These are phyloP conservation scores for Poecilus cupreus DNA, from an alignment of 2,888 invertebrate species.

Conservation along the genomic window DNA sequence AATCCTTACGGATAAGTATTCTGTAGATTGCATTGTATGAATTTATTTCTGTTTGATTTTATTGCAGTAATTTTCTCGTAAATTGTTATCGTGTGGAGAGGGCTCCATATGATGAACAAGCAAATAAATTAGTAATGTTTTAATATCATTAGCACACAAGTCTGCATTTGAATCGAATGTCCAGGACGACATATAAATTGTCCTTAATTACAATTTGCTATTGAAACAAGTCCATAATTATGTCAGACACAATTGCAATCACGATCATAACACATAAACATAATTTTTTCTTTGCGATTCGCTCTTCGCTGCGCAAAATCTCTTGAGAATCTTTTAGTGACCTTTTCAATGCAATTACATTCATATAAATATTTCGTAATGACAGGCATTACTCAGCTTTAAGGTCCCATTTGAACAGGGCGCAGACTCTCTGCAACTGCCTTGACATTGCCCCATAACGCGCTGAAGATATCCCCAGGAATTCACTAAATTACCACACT, in stretches of 20 bases:
- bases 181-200: slow-evolving; percentile 51
- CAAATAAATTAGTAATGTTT: slow-evolving; percentile 44
- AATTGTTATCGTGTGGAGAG: slow-evolving; percentile 4
- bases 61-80: not conserved
- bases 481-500: not conserved
- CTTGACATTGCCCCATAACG: slow-evolving; percentile 26
- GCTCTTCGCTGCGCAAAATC: not conserved
- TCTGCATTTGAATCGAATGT: slow-evolving; percentile 44
- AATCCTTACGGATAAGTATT: not conserved
- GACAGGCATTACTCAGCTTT: slow-evolving; percentile 41
- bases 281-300: slow-evolving; percentile 24
- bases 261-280: slow-evolving; percentile 50
- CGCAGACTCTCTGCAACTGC: not conserved
- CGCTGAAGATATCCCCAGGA: not conserved
- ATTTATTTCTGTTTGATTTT: not conserved
- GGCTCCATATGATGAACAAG: slow-evolving; percentile 9
- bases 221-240: slow-evolving; percentile 54
- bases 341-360: slow-evolving; percentile 48
- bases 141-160: slow-evolving; percentile 47
- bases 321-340: slow-evolving; percentile 42
- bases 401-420: not conserved
- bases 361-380: slow-evolving; percentile 45
- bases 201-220: slow-evolving; percentile 54
- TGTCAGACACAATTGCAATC: slow-evolving; percentile 52
- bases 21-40: not conserved